Evolutionary conservation across 2,888 invertebrate genomes (phyloP).

Genomic region (Himalopsyche japonica): DNA sequence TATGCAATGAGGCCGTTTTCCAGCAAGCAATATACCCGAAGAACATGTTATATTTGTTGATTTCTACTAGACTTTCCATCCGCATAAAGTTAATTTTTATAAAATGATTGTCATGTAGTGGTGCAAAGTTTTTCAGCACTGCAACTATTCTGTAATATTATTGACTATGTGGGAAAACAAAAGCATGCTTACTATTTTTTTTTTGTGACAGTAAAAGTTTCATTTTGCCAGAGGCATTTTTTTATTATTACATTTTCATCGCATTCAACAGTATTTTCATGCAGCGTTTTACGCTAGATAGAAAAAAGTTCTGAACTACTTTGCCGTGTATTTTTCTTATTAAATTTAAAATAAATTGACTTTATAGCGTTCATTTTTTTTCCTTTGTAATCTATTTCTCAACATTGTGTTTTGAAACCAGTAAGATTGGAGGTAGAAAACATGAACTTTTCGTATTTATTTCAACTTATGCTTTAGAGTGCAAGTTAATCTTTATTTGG

Average conservation of each 20-base stretch:
- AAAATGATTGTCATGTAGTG: neutral
- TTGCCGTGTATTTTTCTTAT: neutral
- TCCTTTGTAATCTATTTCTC: neutral
- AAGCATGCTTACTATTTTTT: neutral
- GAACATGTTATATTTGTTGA: neutral
- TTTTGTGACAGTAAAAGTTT: neutral
- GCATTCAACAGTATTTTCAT: neutral
- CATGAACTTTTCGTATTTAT: neutral
- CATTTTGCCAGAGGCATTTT: neutral
- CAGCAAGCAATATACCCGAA: neutral
- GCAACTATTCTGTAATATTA: neutral
- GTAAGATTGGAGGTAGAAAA: neutral
- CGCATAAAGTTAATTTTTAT: neutral
- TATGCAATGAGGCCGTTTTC: neutral
- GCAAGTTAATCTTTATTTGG: too few species aligned
- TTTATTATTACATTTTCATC: neutral
- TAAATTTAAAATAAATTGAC: neutral
- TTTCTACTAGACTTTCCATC: neutral
- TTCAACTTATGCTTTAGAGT: too few species aligned
- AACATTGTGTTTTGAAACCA: neutral
- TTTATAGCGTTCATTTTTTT: neutral
- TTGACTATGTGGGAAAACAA: neutral
- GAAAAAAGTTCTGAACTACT: neutral
- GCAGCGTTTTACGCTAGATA: neutral
- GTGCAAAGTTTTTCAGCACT: neutral